Conservation (phyloP, 2,888 invertebrate species). For the Pollenia labialis region DNA sequence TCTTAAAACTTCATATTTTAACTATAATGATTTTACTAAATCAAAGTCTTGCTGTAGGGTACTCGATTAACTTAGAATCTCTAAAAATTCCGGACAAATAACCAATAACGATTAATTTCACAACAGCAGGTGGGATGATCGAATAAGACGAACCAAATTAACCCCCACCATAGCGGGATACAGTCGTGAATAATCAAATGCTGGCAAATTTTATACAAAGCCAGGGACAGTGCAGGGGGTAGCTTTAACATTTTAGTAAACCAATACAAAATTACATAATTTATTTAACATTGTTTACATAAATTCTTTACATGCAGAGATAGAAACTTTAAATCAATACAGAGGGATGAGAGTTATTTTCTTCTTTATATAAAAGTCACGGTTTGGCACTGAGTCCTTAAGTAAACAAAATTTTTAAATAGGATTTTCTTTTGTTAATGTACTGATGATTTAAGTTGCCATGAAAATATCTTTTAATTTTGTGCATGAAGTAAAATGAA, state of each 20-base stretch:
- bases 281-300: conserved; percentile 62
- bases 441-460: conserved; percentile 3
- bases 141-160: conserved; percentile 36
- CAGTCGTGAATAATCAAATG: conserved; percentile 49
- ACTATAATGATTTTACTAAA: neutral
- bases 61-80: neutral
- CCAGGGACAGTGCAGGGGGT: neutral
- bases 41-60: neutral
- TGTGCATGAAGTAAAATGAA: neutral
- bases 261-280: conserved; percentile 54
- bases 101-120: conserved; percentile 76
- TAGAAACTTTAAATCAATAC: neutral
- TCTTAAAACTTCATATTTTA: too few relatives aligned
- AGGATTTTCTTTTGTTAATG: conserved; percentile 52
- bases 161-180: conserved; percentile 63
- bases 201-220: neutral
- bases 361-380: conserved; percentile 57
- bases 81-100: conserved; percentile 57
- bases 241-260: neutral
- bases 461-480: conserved; percentile 6
- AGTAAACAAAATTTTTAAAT: conserved; percentile 42
- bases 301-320: conserved; percentile 15
- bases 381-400: conserved; percentile 55
- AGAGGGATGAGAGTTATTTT: conserved; percentile 30
- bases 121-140: conserved; percentile 74